Conservation (phyloP, 2,888 invertebrate genomes). For the Acleris cristana region DNA sequence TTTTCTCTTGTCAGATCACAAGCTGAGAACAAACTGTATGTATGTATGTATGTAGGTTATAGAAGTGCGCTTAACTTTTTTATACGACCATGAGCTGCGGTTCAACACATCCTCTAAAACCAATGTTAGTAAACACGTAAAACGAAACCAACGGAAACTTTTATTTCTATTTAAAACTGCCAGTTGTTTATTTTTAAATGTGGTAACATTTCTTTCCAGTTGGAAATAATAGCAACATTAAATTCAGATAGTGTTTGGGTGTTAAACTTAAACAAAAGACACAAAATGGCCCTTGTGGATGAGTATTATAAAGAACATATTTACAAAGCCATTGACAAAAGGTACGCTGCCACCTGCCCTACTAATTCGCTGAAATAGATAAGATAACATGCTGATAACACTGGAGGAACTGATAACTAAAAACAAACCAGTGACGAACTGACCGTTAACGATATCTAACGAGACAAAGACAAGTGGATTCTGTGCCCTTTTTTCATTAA, state of each 20-base stretch:
- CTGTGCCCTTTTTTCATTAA: conserved; percentile 42
- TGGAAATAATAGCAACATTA: conserved; percentile 21
- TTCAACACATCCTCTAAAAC: conserved; percentile 12
- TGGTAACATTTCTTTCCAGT: not conserved
- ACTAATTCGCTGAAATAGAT: conserved; percentile 76
- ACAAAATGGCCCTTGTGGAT: conserved; percentile 35
- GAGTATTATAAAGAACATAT: conserved; percentile 41
- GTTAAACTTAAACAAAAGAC: conserved; percentile 20
- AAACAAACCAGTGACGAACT: conserved; percentile 67
- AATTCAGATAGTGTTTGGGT: conserved; percentile 10
- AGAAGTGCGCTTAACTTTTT: not conserved
- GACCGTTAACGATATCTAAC: conserved; percentile 64
- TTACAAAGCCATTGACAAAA: conserved; percentile 36
- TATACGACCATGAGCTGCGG: conserved; percentile 3
- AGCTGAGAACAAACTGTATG: too few relatives aligned
- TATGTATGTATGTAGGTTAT: too few relatives aligned
- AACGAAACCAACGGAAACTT: not conserved
- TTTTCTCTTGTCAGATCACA: too few relatives aligned
- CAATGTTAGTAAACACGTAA: conserved; percentile 8
- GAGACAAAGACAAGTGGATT: conserved; percentile 55
- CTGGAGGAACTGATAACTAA: conserved; percentile 61
- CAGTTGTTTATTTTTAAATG: too few relatives aligned
- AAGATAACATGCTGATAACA: conserved; percentile 75
- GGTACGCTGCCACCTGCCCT: conserved; percentile 66
- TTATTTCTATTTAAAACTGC: too few relatives aligned